These are phyloP conservation scores for Oscheius sp. DNA, from an alignment of 2,888 invertebrate genomes.

Conservation along the genomic window DNA sequence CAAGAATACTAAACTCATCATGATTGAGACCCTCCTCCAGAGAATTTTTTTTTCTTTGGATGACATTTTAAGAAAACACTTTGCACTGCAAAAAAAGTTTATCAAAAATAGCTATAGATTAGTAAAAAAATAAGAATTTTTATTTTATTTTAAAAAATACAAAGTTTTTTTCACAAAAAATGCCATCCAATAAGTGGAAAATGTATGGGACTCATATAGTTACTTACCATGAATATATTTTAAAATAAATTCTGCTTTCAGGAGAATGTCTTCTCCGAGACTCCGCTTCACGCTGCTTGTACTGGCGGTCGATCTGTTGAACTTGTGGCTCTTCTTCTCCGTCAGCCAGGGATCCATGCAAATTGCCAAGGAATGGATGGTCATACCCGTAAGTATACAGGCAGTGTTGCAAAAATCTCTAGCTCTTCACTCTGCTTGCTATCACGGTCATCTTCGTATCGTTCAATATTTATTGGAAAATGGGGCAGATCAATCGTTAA, in stretches of 20 bases:
- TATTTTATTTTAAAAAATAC: no score
- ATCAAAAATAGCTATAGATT: no score
- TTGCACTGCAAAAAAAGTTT: no score
- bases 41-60: no score
- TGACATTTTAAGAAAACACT: no score
- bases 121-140: no score
- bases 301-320: slow-evolving; percentile 73
- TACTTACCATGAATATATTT: neutral
- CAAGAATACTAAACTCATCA: neutral
- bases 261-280: slow-evolving; percentile 74
- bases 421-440: slow-evolving; percentile 74
- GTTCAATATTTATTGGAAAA: slow-evolving; percentile 73
- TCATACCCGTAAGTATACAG: slow-evolving; percentile 70
- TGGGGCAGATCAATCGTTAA: slow-evolving; percentile 73
- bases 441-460: slow-evolving; percentile 73
- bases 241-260: slow-evolving; percentile 26
- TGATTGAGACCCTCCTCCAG: neutral
- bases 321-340: slow-evolving; percentile 72
- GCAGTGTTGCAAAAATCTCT: slow-evolving; percentile 32
- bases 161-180: no score
- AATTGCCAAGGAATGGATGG: slow-evolving; percentile 73
- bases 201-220: no score
- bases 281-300: slow-evolving; percentile 73
- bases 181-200: no score
- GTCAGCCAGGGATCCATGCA: slow-evolving; percentile 72